Evolutionary conservation across 2,797 vertebrate genomes (phyloP), one percentile per base, ranked within the genome.

Genomic region (Coracias cyanogaster): DNA sequence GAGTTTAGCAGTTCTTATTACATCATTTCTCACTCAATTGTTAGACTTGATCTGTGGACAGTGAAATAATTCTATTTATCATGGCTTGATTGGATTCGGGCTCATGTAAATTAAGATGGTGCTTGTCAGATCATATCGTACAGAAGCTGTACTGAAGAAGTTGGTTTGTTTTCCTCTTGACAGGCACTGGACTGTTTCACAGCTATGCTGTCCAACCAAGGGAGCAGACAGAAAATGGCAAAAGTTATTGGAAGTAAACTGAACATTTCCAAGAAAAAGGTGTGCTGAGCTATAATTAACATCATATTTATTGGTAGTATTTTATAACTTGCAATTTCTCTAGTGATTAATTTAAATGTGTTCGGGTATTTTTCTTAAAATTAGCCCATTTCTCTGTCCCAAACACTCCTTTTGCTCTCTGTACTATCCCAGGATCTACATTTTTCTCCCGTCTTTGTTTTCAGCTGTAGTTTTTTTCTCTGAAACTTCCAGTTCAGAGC

Each of bases 171-270:
- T 96, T 82, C 10, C 51, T 52, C 43, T 89, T 95, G 55, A 70
- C 86, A 99, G 99, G 99, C 99, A 67, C 96, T 99, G 25, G 99
- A 99, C 97, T 99, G 99, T 97, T 99, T 99, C 97, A 99, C 99
- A 77, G 99, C 99, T 89, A 99, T 99, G 99, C 95, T 99, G 55
- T 99, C 99, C 86, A 97, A 95, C 72, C 97, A 98, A 9, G 97
- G 97, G 28, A 99, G 93, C 94, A 98, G 98, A 62, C 97, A 99
- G 73, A 98, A 98, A 94, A 98, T 99, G 98, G 99, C 99, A 15
- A 99, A 99, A 98, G 90, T 99, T 86, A 99, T 99, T 91, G 99
- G 99, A 95, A 99, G 98, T 98, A 99, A 99, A 86, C 98, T 99
- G 61, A 99, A 99, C 95, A 99, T 99, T 98, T 99, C 99, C 37